Evolutionary conservation across 2,797 vertebrate species (phyloP).

Genomic region (Schizopygopsis malacanthus): DNA sequence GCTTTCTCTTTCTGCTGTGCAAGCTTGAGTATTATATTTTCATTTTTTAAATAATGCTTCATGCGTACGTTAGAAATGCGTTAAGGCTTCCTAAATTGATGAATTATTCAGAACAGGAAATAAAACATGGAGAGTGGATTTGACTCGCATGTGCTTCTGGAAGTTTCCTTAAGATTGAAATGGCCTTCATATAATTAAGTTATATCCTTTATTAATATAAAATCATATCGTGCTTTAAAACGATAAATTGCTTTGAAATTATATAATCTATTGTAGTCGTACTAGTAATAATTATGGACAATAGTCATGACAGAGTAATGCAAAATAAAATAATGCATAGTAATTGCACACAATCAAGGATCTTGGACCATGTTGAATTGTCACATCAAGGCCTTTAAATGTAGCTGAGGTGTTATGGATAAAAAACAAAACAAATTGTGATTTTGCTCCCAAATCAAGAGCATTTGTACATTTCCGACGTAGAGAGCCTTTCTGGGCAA

Average conservation of each 20-base stretch:
- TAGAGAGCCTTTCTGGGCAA: background rate
- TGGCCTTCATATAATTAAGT: background rate
- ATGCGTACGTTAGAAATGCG: background rate
- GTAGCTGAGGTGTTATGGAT: background rate
- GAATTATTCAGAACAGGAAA: slow-evolving; percentile 24
- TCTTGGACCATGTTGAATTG: background rate
- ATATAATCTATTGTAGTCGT: background rate
- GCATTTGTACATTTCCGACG: background rate
- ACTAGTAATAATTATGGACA: background rate
- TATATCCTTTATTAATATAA: background rate
- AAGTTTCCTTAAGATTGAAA: slow-evolving; percentile 57
- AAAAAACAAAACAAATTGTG: background rate
- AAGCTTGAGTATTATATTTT: background rate
- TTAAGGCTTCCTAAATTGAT: background rate
- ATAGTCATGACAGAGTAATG: background rate
- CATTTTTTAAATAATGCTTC: background rate
- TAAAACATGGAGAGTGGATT: slow-evolving; percentile 24
- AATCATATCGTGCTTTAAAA: background rate
- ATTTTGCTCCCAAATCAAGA: too few relatives aligned
- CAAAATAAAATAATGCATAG: background rate
- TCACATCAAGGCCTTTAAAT: slow-evolving; percentile 1
- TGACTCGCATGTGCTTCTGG: slow-evolving; percentile 57
- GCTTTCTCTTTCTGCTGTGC: background rate
- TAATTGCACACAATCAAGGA: background rate
- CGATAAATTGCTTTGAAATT: background rate